A percentile compares a stretch with the other conserved stretches of the same genome.
These are phyloP conservation scores for Tonatia bakeri DNA, from an alignment of 2,113 vertebrate species.

Conservation along the genomic window DNA sequence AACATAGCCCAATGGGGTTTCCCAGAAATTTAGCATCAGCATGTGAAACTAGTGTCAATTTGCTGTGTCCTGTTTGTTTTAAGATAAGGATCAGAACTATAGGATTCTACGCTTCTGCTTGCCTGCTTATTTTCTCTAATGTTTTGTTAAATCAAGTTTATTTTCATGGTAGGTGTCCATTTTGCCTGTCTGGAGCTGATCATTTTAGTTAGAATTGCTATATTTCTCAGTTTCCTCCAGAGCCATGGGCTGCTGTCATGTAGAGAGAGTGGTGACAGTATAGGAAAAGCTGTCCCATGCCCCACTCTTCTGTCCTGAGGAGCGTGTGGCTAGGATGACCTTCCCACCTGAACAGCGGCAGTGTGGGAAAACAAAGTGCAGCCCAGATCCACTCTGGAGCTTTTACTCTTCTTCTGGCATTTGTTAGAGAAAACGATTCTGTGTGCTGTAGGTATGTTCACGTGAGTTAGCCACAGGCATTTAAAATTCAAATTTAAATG, in stretches of 20 bases:
- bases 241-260: background rate
- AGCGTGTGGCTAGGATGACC: background rate
- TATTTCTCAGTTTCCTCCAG: background rate
- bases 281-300: background rate
- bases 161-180: background rate
- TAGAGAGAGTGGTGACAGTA: background rate
- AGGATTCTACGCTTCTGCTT: background rate
- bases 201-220: background rate
- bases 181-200: background rate
- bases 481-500: background rate
- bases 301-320: background rate
- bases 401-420: background rate
- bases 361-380: background rate
- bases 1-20: background rate
- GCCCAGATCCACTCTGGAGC: background rate
- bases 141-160: background rate
- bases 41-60: background rate
- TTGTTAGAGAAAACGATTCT: background rate
- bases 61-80: background rate
- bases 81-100: background rate
- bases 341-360: background rate
- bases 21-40: background rate
- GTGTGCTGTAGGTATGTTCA: background rate
- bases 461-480: background rate
- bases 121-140: background rate